Evolutionary conservation across 30 jellyfish, hydroid and myxozoan species (phyloP).

Genomic region (Calvadosia cruxmelitensis): DNA sequence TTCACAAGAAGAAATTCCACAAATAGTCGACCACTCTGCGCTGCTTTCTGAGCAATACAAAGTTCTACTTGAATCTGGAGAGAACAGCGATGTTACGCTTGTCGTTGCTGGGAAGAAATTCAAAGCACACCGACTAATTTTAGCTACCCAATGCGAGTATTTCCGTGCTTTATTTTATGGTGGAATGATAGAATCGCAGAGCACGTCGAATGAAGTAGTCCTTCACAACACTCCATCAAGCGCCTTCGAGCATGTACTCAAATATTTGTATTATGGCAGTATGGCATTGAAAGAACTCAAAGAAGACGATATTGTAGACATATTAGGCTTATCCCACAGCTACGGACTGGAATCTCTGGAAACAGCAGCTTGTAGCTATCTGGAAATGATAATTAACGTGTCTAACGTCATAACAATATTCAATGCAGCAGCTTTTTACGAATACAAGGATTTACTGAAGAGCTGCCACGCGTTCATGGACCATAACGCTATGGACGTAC

Average conservation of each 20-base stretch:
- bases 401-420: conserved; percentile 41
- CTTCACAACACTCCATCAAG: conserved; percentile 62
- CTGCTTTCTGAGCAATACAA: conserved; percentile 69
- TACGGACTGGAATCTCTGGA: conserved; percentile 76
- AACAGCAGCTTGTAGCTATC: conserved; percentile 57
- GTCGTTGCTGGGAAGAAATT: conserved; percentile 57
- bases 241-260: conserved; percentile 40
- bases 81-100: conserved; percentile 67
- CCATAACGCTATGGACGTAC: conserved; percentile 74
- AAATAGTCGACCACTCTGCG: conserved; percentile 40
- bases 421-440: conserved; percentile 54
- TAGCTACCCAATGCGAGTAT: conserved; percentile 85
- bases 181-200: conserved; percentile 76
- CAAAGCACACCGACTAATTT: conserved; percentile 55
- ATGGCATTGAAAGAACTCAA: conserved; percentile 46
- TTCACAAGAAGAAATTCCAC: neutral
- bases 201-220: conserved; percentile 24
- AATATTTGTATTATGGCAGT: conserved; percentile 60
- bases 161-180: conserved; percentile 86
- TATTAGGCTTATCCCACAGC: conserved; percentile 64
- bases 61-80: conserved; percentile 47
- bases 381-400: conserved; percentile 39
- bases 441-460: conserved; percentile 17
- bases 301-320: conserved; percentile 63
- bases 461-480: conserved; percentile 64